phyloP scores from a whole-genome alignment of 2,797 vertebrate genomes.

The Rhinatrema bivittatum region DNA sequence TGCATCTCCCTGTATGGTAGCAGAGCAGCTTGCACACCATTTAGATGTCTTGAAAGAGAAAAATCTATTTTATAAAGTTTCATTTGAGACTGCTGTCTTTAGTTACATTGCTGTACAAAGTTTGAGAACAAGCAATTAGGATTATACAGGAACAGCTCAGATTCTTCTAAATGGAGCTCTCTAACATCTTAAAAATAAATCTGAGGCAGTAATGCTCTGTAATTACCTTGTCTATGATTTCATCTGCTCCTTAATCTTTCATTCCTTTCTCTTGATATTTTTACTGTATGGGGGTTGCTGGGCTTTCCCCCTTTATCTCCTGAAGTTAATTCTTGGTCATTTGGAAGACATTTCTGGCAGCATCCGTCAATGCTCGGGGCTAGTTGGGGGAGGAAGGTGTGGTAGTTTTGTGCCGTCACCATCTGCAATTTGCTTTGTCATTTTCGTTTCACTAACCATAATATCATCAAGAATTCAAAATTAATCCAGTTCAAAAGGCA shows the following conservation, averaged over 20 bases:
- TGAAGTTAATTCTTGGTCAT: slow-evolving; percentile 36
- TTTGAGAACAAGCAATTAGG: slow-evolving; percentile 42
- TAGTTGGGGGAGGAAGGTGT: no score
- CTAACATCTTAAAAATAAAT: slow-evolving; percentile 61
- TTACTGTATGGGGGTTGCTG: slow-evolving; percentile 27
- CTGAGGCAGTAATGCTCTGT: slow-evolving; percentile 46
- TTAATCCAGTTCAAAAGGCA: no score
- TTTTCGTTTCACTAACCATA: no score
- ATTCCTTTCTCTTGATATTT: slow-evolving; percentile 44
- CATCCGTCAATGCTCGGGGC: no score
- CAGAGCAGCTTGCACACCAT: background rate
- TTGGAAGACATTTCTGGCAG: slow-evolving; percentile 19
- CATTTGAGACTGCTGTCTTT: slow-evolving; percentile 16
- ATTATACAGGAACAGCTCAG: slow-evolving; percentile 45
- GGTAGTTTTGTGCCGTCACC: no score
- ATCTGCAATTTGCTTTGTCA: no score
- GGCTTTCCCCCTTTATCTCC: slow-evolving; percentile 23
- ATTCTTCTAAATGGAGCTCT: slow-evolving; percentile 56
- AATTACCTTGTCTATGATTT: slow-evolving; percentile 63
- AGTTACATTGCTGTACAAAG: slow-evolving; percentile 23
- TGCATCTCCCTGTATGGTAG: background rate
- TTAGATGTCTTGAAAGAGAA: background rate
- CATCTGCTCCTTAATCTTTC: slow-evolving; percentile 51
- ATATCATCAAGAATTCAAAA: no score
- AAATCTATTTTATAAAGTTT: background rate